Conservation (phyloP, 2,113 vertebrate species). For the Choloepus hoffmanni region DNA sequence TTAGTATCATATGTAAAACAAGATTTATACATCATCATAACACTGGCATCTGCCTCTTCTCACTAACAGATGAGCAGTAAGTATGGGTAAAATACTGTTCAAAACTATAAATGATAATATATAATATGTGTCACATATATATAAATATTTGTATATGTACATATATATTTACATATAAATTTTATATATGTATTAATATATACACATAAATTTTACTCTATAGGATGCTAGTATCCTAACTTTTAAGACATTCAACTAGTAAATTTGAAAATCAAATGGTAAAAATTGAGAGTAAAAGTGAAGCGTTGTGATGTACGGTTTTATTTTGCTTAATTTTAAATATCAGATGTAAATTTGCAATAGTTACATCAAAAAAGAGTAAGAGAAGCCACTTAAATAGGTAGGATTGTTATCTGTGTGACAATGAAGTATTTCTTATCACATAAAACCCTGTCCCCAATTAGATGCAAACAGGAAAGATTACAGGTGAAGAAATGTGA, state of each 20-base stretch:
- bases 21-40: neutral
- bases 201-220: neutral
- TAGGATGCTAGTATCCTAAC: neutral
- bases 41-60: neutral
- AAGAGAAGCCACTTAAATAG: neutral
- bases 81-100: neutral
- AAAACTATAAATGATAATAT: neutral
- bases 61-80: neutral
- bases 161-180: too few relatives aligned
- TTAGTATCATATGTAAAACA: neutral
- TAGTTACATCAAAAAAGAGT: neutral
- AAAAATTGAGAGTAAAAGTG: neutral
- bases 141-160: too few relatives aligned
- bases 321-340: slow-evolving; percentile 8
- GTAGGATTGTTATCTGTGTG: neutral
- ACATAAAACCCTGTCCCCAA: neutral
- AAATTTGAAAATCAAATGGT: neutral
- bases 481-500: neutral
- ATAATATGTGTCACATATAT: neutral
- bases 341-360: neutral
- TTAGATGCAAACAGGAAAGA: neutral
- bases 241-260: neutral
- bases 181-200: neutral
- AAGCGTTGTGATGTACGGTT: neutral
- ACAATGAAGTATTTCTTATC: neutral